Conservation (phyloP, 2,113 vertebrate genomes). For the Paracyprichromis sp. region DNA sequence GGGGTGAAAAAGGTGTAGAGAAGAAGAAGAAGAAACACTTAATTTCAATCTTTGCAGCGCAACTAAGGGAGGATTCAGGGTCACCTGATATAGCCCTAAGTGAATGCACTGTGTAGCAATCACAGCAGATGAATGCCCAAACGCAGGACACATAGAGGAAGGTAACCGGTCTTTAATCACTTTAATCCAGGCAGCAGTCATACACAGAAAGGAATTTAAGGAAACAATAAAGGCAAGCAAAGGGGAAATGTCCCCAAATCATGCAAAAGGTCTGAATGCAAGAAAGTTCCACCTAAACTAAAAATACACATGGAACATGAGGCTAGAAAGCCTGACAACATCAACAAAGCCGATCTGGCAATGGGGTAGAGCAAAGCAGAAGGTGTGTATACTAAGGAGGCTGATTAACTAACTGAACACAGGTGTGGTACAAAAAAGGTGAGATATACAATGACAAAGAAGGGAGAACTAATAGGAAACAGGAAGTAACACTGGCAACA, state of each 20-base stretch:
- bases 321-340: not conserved
- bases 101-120: not conserved
- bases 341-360: not conserved
- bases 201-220: not conserved
- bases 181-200: not conserved
- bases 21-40: not conserved
- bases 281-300: not conserved
- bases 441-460: not conserved
- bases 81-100: not conserved
- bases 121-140: not conserved
- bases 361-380: not conserved
- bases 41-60: rapidly evolving
- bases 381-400: not conserved
- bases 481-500: not conserved
- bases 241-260: not conserved
- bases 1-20: not conserved
- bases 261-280: not conserved
- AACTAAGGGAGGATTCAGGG: not conserved
- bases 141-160: not conserved
- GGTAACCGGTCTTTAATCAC: not conserved
- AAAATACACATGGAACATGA: not conserved
- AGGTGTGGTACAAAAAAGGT: not conserved
- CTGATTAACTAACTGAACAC: not conserved
- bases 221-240: not conserved
- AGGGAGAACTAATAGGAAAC: not conserved